Base-by-base conservation (phyloP, 1,140 invertebrate species). In the Melanaphis sacchari region DNA sequence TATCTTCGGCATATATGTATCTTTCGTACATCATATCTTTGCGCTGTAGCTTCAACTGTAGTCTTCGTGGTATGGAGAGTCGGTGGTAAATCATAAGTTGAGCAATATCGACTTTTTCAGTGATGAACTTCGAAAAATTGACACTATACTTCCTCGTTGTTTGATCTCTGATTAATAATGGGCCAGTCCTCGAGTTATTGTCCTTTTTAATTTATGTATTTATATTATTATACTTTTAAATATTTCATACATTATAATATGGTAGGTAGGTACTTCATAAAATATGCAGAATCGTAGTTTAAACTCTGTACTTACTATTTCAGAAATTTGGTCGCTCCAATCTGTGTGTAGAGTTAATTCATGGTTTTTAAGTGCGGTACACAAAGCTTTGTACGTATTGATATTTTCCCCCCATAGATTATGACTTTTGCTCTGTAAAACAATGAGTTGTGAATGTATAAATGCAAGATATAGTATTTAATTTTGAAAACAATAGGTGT, bases 71-170 rank as follows among this genome's bases (percentile, higher is more conserved):
- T 93, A 93, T 49, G 15, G 81, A 6, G 9, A 85, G 91, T 9
- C 46, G 36, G 31, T 49, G 52, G n/a, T 38, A 93, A 2, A 93
- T 38, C 81, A 93, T 93, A 18, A 49, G 21, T 22, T 93, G 76
- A 40, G 91, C 76, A 22, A 84, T 38, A 40, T 93, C 46, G 11
- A 52, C 18, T 15, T 82, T 85, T 41, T 93, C 91, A 7, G 36
- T 54, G 22, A 85, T 81, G 26, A 59, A 93, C 52, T 49, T 52
- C 24, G 91, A 85, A n/a, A 93, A 93, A n/a, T 81, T 93, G 15
- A 49, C 26, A 2, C 40, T 22, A n/a, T 93, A 93, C 7, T 31
- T 54, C 2, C 91, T 85, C 1, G 91, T 85, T 36, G 18, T 21
- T 24, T 82, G 91, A 5, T 93, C 46, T n/a, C 91, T 85, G 9